Evolutionary conservation across 2,888 invertebrate genomes (phyloP).

Genomic region (Litoditis marina): DNA sequence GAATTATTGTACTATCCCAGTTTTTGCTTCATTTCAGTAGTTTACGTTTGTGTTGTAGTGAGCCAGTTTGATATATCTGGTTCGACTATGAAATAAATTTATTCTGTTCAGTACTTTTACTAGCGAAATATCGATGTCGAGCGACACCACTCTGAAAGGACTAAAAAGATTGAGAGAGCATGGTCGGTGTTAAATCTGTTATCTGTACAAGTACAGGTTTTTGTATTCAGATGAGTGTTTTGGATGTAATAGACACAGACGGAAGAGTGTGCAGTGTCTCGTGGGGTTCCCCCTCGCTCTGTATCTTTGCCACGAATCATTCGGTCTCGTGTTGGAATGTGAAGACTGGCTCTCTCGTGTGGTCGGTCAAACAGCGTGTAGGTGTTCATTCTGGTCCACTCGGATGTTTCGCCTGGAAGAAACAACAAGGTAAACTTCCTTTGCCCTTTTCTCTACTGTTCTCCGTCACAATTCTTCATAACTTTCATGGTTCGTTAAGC

Average conservation of each 20-base stretch:
- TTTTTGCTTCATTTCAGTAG: background rate
- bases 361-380: slow-evolving; percentile 13
- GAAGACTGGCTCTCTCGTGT: background rate
- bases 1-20: background rate
- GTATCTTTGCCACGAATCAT: slow-evolving; percentile 1
- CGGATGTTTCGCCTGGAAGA: slow-evolving; percentile 15
- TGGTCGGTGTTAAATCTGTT: no score
- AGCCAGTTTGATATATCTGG: no score
- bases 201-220: background rate
- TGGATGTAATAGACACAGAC: slow-evolving; percentile 7
- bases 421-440: slow-evolving; percentile 1
- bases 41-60: no score
- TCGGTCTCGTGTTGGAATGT: slow-evolving; percentile 12
- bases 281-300: slow-evolving; percentile 6
- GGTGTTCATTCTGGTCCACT: background rate
- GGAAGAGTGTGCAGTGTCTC: background rate
- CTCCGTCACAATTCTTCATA: no score
- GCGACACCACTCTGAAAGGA: no score
- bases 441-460: no score
- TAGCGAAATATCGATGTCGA: no score
- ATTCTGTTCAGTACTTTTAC: no score
- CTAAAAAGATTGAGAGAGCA: no score
- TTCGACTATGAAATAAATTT: no score
- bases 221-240: slow-evolving; percentile 10
- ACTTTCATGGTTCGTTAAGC: no score